These are phyloP conservation scores for Nematolebias whitei DNA, from an alignment of 2,113 vertebrate genomes.

Conservation along the genomic window DNA sequence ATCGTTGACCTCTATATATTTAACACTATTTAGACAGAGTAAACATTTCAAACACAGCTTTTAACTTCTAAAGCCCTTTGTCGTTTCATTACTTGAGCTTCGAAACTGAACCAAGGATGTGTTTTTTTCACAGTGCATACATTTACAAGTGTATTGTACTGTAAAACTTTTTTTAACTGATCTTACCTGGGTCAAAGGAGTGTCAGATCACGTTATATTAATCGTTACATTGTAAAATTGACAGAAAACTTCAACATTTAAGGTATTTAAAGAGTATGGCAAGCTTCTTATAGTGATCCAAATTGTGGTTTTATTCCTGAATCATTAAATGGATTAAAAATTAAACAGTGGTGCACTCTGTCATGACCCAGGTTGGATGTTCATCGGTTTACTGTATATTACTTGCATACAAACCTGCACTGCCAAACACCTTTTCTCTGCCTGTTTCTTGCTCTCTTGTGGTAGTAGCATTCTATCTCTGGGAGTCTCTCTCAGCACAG, in stretches of 20 bases:
- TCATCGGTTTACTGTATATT: conserved; percentile 65
- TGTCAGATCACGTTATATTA: conserved; percentile 18
- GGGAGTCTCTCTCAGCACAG: conserved; percentile 53
- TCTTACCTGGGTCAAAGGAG: conserved; percentile 62
- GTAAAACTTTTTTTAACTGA: conserved; percentile 67
- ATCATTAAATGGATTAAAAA: not conserved
- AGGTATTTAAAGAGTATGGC: not conserved
- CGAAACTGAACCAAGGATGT: conserved; percentile 51
- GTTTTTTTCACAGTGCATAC: conserved; percentile 52
- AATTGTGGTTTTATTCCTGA: not conserved
- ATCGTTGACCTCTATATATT: not conserved
- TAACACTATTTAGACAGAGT: not conserved
- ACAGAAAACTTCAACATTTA: conserved; percentile 9
- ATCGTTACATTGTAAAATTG: conserved; percentile 7
- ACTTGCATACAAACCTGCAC: conserved; percentile 68
- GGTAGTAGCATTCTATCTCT: conserved; percentile 67
- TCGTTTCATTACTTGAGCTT: conserved; percentile 50
- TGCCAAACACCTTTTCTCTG: conserved; percentile 72
- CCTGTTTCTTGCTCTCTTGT: conserved; percentile 70
- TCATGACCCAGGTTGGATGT: conserved; percentile 63
- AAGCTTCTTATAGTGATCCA: not conserved
- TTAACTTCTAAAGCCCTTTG: conserved; percentile 22
- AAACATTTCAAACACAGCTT: not conserved
- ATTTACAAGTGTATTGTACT: conserved; percentile 70
- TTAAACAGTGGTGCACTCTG: conserved; percentile 2